Percentiles rank a stretch among this genome's conserved stretches.
Conservation (phyloP, 1,140 invertebrate species). For the Platyscapa corneri region DNA sequence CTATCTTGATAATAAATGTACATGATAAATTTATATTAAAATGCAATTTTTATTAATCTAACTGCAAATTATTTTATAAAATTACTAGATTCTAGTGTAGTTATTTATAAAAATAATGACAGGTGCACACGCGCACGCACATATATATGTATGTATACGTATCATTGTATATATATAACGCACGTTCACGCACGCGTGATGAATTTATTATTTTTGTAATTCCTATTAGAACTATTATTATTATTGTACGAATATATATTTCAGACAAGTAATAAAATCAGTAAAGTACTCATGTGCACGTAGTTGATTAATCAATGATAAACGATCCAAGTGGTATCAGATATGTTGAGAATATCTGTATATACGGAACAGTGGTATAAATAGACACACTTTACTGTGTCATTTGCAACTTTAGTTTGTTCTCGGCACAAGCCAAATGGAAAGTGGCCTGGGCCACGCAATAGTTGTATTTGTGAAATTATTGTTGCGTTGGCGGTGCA, state of each 20-base stretch:
- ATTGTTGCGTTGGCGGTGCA: background rate
- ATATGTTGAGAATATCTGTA: background rate
- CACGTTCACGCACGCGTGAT: too few species aligned
- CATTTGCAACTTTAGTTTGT: background rate
- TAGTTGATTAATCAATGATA: slow-evolving; percentile 5
- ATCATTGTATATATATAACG: too few species aligned
- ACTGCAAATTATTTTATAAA: too few species aligned
- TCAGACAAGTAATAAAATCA: background rate
- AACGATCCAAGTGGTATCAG: background rate
- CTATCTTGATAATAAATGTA: too few species aligned
- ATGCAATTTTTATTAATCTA: too few species aligned
- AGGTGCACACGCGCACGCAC: too few species aligned
- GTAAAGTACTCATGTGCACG: background rate
- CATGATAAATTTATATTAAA: too few species aligned
- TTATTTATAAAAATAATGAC: too few species aligned
- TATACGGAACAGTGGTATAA: background rate
- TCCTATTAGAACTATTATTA: too few species aligned
- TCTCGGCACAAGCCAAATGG: background rate
- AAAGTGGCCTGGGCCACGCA: background rate
- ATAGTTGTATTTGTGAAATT: background rate
- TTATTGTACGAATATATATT: background rate
- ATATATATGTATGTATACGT: too few species aligned
- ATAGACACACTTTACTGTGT: background rate
- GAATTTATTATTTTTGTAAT: too few species aligned
- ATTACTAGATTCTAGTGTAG: too few species aligned